phyloP scores from a whole-genome alignment of 2,888 invertebrate species.

The Patella ulyssiponensis region DNA sequence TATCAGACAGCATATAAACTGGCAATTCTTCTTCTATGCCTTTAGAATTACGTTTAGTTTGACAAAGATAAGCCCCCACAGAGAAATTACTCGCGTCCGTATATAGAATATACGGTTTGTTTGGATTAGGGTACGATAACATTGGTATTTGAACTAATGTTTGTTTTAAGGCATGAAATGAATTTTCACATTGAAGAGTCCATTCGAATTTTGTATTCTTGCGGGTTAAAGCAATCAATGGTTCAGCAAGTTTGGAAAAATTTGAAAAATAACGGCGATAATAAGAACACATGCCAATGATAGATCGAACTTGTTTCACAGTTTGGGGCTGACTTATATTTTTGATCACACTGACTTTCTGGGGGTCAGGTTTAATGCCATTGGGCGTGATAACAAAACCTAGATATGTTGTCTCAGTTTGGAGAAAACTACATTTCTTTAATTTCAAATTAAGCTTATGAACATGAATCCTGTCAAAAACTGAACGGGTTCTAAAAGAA shows the following conservation, averaged over 20 bases:
- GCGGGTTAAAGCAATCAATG: slow-evolving; percentile 30
- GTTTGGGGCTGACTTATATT: slow-evolving; percentile 26
- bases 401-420: slow-evolving; percentile 29
- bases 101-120: no score
- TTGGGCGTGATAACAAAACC: slow-evolving; percentile 29
- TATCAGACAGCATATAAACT: no score
- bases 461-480: slow-evolving; percentile 30
- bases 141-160: no score
- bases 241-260: slow-evolving; percentile 35
- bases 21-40: no score
- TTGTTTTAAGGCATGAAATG: no score
- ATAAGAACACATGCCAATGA: slow-evolving; percentile 41
- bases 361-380: slow-evolving; percentile 30
- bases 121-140: no score
- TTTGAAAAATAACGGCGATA: slow-evolving; percentile 39
- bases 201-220: slow-evolving; percentile 1
- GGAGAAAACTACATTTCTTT: slow-evolving; percentile 34
- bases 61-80: no score
- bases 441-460: slow-evolving; percentile 30
- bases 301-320: slow-evolving; percentile 35
- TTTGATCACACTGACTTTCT: slow-evolving; percentile 31
- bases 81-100: no score
- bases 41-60: no score
- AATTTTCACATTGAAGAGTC: slow-evolving; percentile 8
- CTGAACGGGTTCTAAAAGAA: no score